These are phyloP conservation scores for Rhagium mordax DNA, from an alignment of 2,888 invertebrate species.

Conservation along the genomic window DNA sequence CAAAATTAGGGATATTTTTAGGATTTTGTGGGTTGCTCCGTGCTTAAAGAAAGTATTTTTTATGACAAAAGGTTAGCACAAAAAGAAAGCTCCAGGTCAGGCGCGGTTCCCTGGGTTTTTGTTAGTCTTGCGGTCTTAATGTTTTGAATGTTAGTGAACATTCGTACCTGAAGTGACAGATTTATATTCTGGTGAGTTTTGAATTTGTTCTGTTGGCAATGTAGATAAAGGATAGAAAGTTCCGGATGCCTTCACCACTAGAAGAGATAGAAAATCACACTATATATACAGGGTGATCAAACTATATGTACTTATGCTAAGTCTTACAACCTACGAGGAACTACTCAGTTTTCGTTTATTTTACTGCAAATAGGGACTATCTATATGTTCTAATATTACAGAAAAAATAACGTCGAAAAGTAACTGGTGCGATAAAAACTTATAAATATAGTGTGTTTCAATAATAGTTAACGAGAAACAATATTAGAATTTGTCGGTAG, in stretches of 20 bases:
- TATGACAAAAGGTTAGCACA: too few species aligned
- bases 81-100: not conserved
- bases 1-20: not conserved
- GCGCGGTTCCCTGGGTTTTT: not conserved
- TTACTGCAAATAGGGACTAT: not conserved
- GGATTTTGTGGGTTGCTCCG: too few species aligned
- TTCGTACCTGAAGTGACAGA: slow-evolving; percentile 72
- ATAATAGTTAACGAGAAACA: too few species aligned
- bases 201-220: slow-evolving; percentile 73
- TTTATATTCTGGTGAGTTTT: slow-evolving; percentile 73
- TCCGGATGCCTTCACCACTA: slow-evolving; percentile 94
- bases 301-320: slow-evolving; percentile 17
- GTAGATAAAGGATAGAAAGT: slow-evolving; percentile 89
- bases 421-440: not conserved
- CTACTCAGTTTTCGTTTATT: not conserved
- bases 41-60: too few species aligned
- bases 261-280: slow-evolving; percentile 69
- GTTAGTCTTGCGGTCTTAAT: slow-evolving; percentile 20
- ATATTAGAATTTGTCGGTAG: too few species aligned
- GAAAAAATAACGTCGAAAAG: not conserved
- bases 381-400: not conserved
- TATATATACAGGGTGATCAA: slow-evolving; percentile 55
- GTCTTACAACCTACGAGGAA: slow-evolving; percentile 12
- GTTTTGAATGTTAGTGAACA: slow-evolving; percentile 58
- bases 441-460: too few species aligned